Evolutionary conservation across 2,797 vertebrate species (phyloP).

Genomic region (Remorina albescens): DNA sequence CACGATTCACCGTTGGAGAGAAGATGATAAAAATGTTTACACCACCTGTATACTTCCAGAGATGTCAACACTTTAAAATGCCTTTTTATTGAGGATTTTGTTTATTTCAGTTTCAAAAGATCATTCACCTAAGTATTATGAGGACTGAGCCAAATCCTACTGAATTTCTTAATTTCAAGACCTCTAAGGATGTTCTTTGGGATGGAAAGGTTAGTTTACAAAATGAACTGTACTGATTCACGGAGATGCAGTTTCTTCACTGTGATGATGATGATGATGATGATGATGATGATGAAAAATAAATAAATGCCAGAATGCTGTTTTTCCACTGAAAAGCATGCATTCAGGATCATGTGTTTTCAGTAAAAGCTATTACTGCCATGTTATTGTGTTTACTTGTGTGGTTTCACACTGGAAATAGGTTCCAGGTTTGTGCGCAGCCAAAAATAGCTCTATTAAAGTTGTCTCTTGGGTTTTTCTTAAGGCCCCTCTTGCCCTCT

Average conservation of each 20-base stretch:
- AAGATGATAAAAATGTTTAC: constrained; percentile 12
- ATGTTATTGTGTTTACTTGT: constrained; percentile 55
- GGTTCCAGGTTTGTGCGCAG: constrained; percentile 49
- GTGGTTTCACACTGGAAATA: constrained; percentile 59
- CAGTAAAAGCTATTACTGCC: constrained; percentile 42
- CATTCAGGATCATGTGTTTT: constrained; percentile 56
- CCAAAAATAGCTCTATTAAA: constrained; percentile 63
- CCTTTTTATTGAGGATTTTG: constrained; percentile 3
- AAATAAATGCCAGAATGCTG: too few relatives aligned
- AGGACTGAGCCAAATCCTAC: background rate
- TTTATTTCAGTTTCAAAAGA: constrained; percentile 8
- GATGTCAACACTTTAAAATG: background rate
- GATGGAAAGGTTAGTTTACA: background rate
- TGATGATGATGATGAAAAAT: too few relatives aligned
- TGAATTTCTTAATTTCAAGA: background rate
- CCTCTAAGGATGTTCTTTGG: too few relatives aligned
- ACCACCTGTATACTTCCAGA: constrained; percentile 1
- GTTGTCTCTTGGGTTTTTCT: constrained; percentile 33
- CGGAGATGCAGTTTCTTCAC: background rate
- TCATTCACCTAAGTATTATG: background rate
- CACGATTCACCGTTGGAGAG: background rate
- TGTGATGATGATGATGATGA: too few relatives aligned
- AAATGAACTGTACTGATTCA: background rate
- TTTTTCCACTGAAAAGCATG: constrained; percentile 17
- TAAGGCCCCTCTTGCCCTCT: constrained; percentile 10